Conservation (phyloP, 2,888 invertebrate species). For the Megastigmus dorsalis region DNA sequence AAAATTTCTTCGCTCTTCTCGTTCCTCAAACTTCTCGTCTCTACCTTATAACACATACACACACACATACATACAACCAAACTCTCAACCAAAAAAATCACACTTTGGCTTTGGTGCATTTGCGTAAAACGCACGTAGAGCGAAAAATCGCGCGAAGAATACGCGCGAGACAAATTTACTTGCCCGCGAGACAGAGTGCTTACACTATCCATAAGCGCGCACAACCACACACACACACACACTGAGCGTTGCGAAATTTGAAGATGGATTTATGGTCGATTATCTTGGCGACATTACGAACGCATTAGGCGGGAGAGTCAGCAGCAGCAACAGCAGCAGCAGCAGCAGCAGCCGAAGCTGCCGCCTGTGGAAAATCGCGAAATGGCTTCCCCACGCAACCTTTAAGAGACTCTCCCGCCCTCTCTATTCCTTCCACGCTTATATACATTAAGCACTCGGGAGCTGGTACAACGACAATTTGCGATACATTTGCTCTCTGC, state of each 20-base stretch:
- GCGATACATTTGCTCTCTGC: slow-evolving; percentile 74
- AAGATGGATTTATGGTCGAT: slow-evolving; percentile 68
- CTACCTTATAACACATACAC: no score
- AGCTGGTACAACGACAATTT: slow-evolving; percentile 71
- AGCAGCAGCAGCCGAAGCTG: no score
- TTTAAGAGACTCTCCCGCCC: slow-evolving; percentile 35
- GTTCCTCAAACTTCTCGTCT: no score
- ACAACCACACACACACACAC: neutral
- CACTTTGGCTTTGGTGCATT: slow-evolving; percentile 28
- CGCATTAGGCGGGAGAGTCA: slow-evolving; percentile 65
- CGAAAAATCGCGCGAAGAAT: neutral
- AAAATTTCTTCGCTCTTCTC: no score
- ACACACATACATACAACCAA: no score
- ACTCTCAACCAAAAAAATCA: no score
- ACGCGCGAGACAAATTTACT: slow-evolving; percentile 5
- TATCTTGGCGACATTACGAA: slow-evolving; percentile 66
- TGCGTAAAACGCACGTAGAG: slow-evolving; percentile 25
- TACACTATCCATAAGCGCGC: no score
- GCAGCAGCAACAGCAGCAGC: no score
- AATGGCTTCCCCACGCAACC: slow-evolving; percentile 66
- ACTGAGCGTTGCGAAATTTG: slow-evolving; percentile 50
- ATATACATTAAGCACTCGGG: slow-evolving; percentile 71
- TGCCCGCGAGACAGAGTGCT: no score
- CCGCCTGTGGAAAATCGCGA: slow-evolving; percentile 60
- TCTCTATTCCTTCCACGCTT: slow-evolving; percentile 7